Conservation (phyloP, 2,888 invertebrate species). For the Apamea sordens region DNA sequence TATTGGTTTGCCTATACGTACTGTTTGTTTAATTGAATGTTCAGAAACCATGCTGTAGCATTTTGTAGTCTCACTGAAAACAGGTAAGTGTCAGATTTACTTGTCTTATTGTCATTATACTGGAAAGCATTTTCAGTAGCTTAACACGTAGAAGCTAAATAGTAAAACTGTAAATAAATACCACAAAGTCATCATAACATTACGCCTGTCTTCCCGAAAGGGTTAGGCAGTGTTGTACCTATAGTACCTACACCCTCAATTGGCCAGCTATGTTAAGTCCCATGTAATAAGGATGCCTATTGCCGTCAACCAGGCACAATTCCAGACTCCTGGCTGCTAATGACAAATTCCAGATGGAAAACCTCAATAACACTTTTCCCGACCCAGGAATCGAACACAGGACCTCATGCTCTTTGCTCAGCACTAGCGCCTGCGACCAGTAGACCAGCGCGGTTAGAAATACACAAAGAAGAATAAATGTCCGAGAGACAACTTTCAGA, state of each 20-base stretch:
- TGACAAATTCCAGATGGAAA: not conserved
- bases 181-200: not conserved
- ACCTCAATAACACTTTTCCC: not conserved
- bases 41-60: not conserved
- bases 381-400: not conserved
- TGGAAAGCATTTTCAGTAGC: conserved; percentile 7
- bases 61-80: not conserved
- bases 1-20: not conserved
- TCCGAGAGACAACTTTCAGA: conserved; percentile 10
- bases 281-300: not conserved
- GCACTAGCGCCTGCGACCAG: not conserved
- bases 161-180: conserved; percentile 14
- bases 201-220: not conserved
- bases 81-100: not conserved
- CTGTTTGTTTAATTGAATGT: not conserved
- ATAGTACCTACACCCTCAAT: not conserved
- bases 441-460: not conserved
- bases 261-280: not conserved
- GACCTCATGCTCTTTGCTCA: not conserved
- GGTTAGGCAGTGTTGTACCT: not conserved
- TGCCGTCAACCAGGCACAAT: not conserved
- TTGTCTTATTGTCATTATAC: not conserved
- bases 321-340: not conserved
- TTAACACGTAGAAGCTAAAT: not conserved
- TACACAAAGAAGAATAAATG: not conserved